Percentiles rank a stretch among this genome's conserved stretches.
These are phyloP conservation scores for Cecropterus lyciades DNA, from an alignment of 1,140 invertebrate species.

Conservation along the genomic window DNA sequence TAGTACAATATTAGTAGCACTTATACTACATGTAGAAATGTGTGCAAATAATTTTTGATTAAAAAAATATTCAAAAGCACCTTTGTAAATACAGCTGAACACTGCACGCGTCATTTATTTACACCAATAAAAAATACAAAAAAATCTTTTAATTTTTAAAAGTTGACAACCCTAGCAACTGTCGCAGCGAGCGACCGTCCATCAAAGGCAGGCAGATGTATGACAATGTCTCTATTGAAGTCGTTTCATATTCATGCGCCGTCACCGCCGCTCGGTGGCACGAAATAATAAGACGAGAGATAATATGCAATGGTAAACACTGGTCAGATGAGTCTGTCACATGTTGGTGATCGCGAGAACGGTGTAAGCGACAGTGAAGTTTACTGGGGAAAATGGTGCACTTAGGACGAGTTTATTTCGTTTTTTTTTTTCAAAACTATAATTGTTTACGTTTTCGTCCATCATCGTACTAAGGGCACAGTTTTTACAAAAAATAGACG, in stretches of 20 bases:
- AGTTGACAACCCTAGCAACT: slow-evolving; percentile 38
- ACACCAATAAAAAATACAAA: neutral
- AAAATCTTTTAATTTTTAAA: neutral
- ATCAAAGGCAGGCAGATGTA: slow-evolving; percentile 65
- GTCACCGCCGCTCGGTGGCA: slow-evolving; percentile 59
- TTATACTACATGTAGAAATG: too few species aligned
- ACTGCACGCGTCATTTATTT: too few species aligned
- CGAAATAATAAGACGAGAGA: slow-evolving; percentile 63
- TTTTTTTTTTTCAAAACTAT: too few species aligned
- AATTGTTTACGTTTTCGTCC: too few species aligned
- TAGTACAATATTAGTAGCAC: too few species aligned
- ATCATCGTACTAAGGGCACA: too few species aligned
- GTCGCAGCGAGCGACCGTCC: slow-evolving; percentile 56
- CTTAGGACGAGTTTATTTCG: too few species aligned
- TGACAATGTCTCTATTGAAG: slow-evolving; percentile 77
- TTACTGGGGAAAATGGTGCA: neutral
- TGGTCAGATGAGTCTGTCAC: slow-evolving; percentile 43
- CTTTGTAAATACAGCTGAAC: too few species aligned
- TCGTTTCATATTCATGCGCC: slow-evolving; percentile 73
- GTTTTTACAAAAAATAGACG: too few species aligned
- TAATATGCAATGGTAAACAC: slow-evolving; percentile 64
- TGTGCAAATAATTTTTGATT: too few species aligned
- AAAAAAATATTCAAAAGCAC: too few species aligned
- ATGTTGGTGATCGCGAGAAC: neutral
- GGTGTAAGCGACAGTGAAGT: slow-evolving; percentile 1